Evolutionary conservation across 2,113 vertebrate species (phyloP), one percentile per base, ranked within the genome.

Genomic region (Lathamus discolor): DNA sequence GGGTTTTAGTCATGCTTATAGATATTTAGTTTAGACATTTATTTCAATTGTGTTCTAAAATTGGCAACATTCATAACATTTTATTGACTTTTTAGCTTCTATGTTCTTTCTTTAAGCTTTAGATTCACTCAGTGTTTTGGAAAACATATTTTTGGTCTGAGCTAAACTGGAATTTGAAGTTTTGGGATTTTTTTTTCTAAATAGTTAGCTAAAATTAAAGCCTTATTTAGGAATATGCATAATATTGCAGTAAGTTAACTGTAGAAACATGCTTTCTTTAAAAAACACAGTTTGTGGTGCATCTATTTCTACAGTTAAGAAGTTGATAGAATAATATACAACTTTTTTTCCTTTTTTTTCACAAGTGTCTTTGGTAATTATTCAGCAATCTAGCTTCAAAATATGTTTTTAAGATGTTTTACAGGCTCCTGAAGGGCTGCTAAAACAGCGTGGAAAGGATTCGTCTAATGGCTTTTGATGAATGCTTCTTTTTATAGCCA

Each of bases 191-290:
- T 16, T 41, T 4, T 46, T 81, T 61, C 25, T 11, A 76, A 76
- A 75, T 20, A 27, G 20, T 74, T 37, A 57, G 2, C 5, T 33
- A 43, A 64, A 23, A 57, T 41, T 0, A 5, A 74, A 76, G 0
- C 8, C 3, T 81, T 67, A 22, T 75, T 88, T 79, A 61, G 39
- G 6, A 35, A 14, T 29, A n/a, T 25, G 4, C 52, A 44, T 39
- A 49, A 4, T 10, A 44, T 16, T 63, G 9, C 5, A 77, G 16
- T 6, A 90, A 63, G 70, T 37, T n/a, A 75, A 17, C 17, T 37
- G 6, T 48, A 62, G 4, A 78, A 69, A 33, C 0, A 61, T 19
- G 2, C 0, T 75, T n/a, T 66, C 49, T 35, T 29, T 2, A 12
- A 48, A 49, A 18, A 33, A 2, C 33, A 2, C 10, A 27, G 20